These are phyloP conservation scores for Fabriciana adippe DNA, from an alignment of 2,888 invertebrate genomes.

Conservation along the genomic window DNA sequence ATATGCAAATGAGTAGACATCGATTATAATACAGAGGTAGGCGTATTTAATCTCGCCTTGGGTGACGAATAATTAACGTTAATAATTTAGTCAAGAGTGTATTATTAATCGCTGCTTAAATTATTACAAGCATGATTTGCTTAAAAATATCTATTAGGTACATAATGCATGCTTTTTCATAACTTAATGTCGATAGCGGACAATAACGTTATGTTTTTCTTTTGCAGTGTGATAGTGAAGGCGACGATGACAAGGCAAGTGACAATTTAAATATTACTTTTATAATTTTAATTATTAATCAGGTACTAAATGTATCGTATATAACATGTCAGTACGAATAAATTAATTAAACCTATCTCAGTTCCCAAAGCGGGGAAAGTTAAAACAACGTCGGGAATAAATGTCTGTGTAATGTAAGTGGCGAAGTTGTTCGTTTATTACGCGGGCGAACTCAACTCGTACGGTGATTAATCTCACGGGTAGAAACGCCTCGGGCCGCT, in stretches of 20 bases:
- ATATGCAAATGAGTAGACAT: conserved; percentile 39
- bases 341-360: conserved; percentile 70
- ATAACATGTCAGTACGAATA: conserved; percentile 54
- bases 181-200: conserved; percentile 8
- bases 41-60: conserved; percentile 37
- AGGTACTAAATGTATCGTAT: conserved; percentile 6
- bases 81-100: conserved; percentile 36
- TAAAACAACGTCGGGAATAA: conserved; percentile 74
- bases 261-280: conserved; percentile 51
- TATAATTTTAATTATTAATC: too few species aligned
- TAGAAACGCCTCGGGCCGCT: conserved; percentile 51
- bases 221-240: conserved; percentile 96
- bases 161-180: conserved; percentile 36
- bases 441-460: conserved; percentile 57
- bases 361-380: conserved; percentile 68
- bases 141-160: conserved; percentile 19
- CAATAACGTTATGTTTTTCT: conserved; percentile 51
- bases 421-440: conserved; percentile 77
- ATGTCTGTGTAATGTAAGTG: conserved; percentile 78
- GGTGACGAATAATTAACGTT: conserved; percentile 36
- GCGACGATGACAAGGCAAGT: conserved; percentile 95
- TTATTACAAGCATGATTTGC: conserved; percentile 37
- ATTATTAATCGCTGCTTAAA: conserved; percentile 34
- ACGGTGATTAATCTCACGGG: conserved; percentile 69
- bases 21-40: conserved; percentile 38